phyloP scores from a whole-genome alignment of 2,888 invertebrate genomes.

The Yponomeuta cagnagella region DNA sequence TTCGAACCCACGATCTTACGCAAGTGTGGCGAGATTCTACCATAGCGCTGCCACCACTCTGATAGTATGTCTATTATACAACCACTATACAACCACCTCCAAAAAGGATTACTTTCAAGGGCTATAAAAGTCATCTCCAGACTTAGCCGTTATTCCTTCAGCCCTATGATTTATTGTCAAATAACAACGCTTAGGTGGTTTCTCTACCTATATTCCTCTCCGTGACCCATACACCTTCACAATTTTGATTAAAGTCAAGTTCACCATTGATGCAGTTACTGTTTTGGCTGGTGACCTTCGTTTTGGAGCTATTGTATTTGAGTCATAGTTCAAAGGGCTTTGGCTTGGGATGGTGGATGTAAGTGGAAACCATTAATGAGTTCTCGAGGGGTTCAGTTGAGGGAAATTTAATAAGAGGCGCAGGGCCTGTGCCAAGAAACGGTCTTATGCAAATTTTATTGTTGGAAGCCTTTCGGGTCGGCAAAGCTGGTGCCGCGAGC shows the following conservation, averaged over 20 bases:
- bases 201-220: neutral
- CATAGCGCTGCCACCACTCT: no score
- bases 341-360: slow-evolving; percentile 20
- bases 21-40: no score
- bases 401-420: slow-evolving; percentile 71
- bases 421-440: slow-evolving; percentile 59
- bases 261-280: neutral
- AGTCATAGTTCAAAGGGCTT: neutral
- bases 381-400: slow-evolving; percentile 51
- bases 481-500: neutral
- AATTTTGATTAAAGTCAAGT: neutral
- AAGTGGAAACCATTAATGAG: slow-evolving; percentile 73
- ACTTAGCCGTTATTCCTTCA: slow-evolving; percentile 11
- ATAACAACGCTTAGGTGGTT: slow-evolving; percentile 63
- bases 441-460: slow-evolving; percentile 76
- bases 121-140: slow-evolving; percentile 60
- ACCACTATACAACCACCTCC: neutral
- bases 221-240: neutral
- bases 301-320: neutral
- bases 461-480: slow-evolving; percentile 54
- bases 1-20: no score
- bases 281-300: neutral
- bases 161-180: slow-evolving; percentile 68
- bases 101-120: neutral
- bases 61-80: neutral